Base-by-base conservation (phyloP, 2,113 vertebrate species). In the Periophthalmodon schlosseri region DNA sequence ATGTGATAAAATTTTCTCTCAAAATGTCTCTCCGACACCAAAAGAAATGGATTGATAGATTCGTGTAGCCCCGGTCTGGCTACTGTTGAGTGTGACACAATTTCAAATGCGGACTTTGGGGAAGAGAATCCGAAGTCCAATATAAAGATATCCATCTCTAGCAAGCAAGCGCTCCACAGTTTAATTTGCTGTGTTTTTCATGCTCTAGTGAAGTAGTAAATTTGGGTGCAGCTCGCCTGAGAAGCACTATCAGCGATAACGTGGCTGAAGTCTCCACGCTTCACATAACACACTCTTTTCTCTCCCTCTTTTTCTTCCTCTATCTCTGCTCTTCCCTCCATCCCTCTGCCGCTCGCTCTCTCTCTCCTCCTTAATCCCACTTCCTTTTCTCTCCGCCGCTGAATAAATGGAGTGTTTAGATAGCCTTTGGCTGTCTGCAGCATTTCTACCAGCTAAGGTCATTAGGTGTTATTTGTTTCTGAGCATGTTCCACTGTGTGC, bases 181-280 rank as follows among this genome's bases (percentile, higher is more conserved):
- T 95, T 97, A 96, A 97, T 96, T 95, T 96, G 93, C 93, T 95
- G 92, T 94, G 93, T 94, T 96, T 96, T 96, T 96, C 95, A 95
- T 95, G 96, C 95, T 98, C 96, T 95, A 95, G 88, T 97, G 96
- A 95, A 94, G 95, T 95, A 96, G 93, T 95, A 96, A 98, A 98
- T 96, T 95, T 93, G 88, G 88, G 90, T 90, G 91, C 91, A 94
- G 95, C 91, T 94, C 84, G 88, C 92, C 94, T 89, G 91, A 87
- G 94, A 93, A 94, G 95, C 93, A 95, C 95, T 94, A 95, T 96
- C 95, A 96, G 86, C 75, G 94, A 96, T 96, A 96, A 96, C 89
- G 90, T 90, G 94, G 95, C 94, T 96, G 92, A 93, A 96, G 96
- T 91, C 93, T 93, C 93, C 93, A 94, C 94, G 91, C 94, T 96